Base-by-base conservation (phyloP, 2,113 vertebrate genomes). In the Edolisoma coerulescens region DNA sequence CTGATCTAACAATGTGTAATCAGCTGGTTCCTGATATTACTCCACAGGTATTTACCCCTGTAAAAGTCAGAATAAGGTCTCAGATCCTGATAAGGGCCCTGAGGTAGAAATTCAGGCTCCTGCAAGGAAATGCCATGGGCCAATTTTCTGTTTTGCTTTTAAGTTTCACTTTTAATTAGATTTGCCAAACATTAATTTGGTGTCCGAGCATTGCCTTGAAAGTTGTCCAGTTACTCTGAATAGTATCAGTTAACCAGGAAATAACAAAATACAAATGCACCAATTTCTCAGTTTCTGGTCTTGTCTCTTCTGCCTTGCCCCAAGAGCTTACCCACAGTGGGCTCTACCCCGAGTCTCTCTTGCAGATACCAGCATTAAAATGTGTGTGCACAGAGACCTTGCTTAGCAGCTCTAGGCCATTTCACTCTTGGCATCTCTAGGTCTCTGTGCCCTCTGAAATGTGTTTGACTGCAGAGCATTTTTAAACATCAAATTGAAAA, bases 291-390 rank as follows among this genome's bases (percentile, higher is more conserved):
- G 7, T 61, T 61, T 74, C 64, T 87, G 49, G 5, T 60, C 22
- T 35, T 16, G 9, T 44, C 24, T 74, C 37, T 35, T 32, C 63
- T 69, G 35, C 37, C 33, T 73, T 82, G 30, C 7, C 39, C 41
- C 27, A 9, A 10, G 65, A 85, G 18, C 10, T 81, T 54, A 35
- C 49, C 49, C 8, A 5, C 26, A 41, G 64, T 22, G 42, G n/a
- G 14, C 27, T 23, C 22, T n/a, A 12, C 23, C 10, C 41, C 0
- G 0, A 18, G 16, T 41, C 26, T 78, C 10, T 68, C 33, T 35
- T 33, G 22, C 19, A 52, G 73, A 30, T 61, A 9, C 6, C 15
- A 15, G 1, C 1, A 1, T 65, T 84, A 78, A 84, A 90, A 71
- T 11, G 10, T 41, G 7, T 33, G 21, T 13, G 23, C 21, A 5